These are phyloP conservation scores for Corythucha ciliata DNA, from an alignment of 2,888 invertebrate species.

Conservation along the genomic window DNA sequence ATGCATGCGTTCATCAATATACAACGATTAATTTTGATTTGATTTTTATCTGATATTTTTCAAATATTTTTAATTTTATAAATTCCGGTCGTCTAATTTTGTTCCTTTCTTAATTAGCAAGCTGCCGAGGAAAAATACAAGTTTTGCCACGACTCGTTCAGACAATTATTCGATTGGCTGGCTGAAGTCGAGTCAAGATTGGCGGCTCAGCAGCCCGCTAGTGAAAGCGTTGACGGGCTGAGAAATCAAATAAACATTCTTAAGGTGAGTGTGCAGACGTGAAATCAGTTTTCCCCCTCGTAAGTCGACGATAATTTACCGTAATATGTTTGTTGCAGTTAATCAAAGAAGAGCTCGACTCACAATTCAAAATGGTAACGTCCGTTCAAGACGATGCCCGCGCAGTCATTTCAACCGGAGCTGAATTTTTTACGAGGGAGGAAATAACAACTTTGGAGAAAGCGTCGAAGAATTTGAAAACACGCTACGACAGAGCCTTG, in stretches of 20 bases:
- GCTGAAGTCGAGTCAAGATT: constrained; percentile 72
- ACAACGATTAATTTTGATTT: too few relatives aligned
- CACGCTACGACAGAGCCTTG: constrained; percentile 69
- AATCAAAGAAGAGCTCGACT: constrained; percentile 81
- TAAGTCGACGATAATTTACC: background rate
- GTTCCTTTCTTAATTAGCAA: constrained; percentile 57
- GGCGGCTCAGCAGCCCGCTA: constrained; percentile 74
- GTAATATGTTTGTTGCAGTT: constrained; percentile 48
- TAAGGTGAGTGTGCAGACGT: constrained; percentile 53
- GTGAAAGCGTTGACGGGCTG: constrained; percentile 76
- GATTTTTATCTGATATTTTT: background rate
- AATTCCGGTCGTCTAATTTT: constrained; percentile 4
- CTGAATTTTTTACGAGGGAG: constrained; percentile 84
- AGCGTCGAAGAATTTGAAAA: constrained; percentile 72
- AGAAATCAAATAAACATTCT: constrained; percentile 80
- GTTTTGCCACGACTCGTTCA: constrained; percentile 76
- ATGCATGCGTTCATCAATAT: too few relatives aligned
- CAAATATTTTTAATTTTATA: background rate
- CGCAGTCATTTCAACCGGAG: constrained; percentile 78
- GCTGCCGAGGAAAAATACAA: constrained; percentile 91
- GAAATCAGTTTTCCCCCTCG: too few relatives aligned
- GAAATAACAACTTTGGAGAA: constrained; percentile 82
- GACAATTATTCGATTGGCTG: constrained; percentile 79
- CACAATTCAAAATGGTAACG: constrained; percentile 72
- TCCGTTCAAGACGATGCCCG: constrained; percentile 83